These are phyloP conservation scores for Patella caerulea DNA, from an alignment of 2,888 invertebrate genomes.

Conservation along the genomic window DNA sequence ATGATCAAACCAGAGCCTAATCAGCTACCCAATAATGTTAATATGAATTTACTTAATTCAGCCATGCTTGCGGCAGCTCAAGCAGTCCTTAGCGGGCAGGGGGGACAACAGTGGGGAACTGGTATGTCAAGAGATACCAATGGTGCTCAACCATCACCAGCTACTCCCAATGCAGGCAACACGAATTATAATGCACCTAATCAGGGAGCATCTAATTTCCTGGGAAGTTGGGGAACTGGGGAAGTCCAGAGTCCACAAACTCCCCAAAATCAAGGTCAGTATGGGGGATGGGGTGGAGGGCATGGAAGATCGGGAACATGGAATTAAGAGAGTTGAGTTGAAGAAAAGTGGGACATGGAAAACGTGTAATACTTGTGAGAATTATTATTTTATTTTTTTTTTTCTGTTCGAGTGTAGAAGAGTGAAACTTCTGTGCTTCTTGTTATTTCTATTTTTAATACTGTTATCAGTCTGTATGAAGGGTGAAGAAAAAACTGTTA, in stretches of 20 bases:
- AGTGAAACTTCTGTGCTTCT: no score
- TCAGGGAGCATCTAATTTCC: constrained; percentile 24
- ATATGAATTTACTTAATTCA: constrained; percentile 61
- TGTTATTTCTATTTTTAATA: no score
- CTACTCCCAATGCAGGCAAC: constrained; percentile 21
- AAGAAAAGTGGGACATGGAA: background rate
- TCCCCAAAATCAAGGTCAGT: constrained; percentile 32
- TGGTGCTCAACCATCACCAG: constrained; percentile 4
- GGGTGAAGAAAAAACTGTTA: no score
- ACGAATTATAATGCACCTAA: constrained; percentile 27
- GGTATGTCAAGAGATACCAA: constrained; percentile 5
- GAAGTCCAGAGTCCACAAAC: constrained; percentile 32
- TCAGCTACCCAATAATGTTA: constrained; percentile 43
- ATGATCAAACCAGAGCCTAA: background rate
- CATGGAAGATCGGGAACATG: constrained; percentile 34
- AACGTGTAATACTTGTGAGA: background rate
- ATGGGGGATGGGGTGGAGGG: constrained; percentile 39
- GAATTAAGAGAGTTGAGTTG: constrained; percentile 29
- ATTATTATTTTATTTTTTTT: no score
- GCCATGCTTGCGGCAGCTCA: constrained; percentile 65
- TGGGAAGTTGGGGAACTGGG: constrained; percentile 24
- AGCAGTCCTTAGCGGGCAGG: constrained; percentile 57
- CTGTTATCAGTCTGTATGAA: no score
- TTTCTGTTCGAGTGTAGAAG: no score
- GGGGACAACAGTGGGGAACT: constrained; percentile 34